Evolutionary conservation across 1,140 invertebrate genomes (phyloP), one percentile per base, ranked within the genome.

Genomic region (Zaprionus gabonicus): DNA sequence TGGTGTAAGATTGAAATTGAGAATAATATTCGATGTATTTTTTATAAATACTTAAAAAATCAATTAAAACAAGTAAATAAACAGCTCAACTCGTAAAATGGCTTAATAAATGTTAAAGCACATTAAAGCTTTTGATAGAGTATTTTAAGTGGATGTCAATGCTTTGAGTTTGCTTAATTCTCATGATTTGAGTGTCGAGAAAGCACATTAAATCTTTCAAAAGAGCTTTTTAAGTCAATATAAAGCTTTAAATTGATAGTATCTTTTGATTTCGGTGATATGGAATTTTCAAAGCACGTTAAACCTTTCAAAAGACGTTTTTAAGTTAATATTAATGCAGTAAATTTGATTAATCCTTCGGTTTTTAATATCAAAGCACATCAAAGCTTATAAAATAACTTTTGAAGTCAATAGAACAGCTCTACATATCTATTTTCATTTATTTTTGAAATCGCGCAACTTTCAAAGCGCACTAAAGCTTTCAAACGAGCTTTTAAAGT

Each of bases 391-490:
- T 2, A 23, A 23, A 23, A 23, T 23, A 23, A 23, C 23, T 1
- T 23, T 23, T 23, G 23, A 23, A 23, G 1, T 23, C 23, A 23
- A 23, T 23, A 23, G 1, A 23, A 23, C 23, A 23, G 23, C 23
- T 23, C 23, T 23, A 23, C 1, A 23, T 23, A 23, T 23, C 1
- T 23, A 1, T 23, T 23, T 23, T 23, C 23, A 1, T 23, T 23
- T 23, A 23, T 23, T 23, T 23, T 23, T 23, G 23, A 1, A 1
- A 23, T 1, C 23, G 0, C 23, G 23, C 23, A 46, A 38, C 38
- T 46, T 28, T 17, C 7, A 28, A 60, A 62, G 36, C 57, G 44
- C 27, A 51, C 36, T 12, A 57, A 57, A 25, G 25, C 12, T 34
- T 36, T n/a, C 1, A 34, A 34, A 4, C 4, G 5, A 57, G 28